phyloP scores from a whole-genome alignment of 2,113 vertebrate species.

The Cichladusa arquata region DNA sequence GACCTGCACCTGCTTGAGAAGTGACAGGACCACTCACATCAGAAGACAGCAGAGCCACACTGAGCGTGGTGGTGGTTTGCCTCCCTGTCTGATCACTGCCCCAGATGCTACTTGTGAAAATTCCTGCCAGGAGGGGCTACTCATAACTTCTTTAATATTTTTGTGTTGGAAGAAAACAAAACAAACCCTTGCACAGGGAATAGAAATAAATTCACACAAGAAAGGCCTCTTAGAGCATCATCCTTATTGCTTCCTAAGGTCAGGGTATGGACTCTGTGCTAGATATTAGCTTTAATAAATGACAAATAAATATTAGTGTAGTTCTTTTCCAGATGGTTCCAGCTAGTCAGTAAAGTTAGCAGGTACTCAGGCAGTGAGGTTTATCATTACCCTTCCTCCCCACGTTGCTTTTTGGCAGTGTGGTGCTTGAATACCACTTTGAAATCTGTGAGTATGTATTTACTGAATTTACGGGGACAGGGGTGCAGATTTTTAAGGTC shows the following conservation, averaged over 20 bases:
- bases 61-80: not conserved
- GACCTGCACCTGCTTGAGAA: constrained; percentile 23
- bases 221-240: not conserved
- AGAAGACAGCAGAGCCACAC: not conserved
- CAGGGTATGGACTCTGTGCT: not conserved
- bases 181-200: accelerated
- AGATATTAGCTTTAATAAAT: not conserved
- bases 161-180: not conserved
- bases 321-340: not conserved
- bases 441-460: not conserved
- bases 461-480: not conserved
- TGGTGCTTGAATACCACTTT: not conserved
- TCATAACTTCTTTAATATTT: not conserved
- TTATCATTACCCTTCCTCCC: accelerated
- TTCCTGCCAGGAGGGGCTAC: not conserved
- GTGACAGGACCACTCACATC: not conserved
- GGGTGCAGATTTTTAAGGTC: not conserved
- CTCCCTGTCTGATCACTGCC: not conserved
- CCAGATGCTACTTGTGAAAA: not conserved
- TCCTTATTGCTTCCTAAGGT: not conserved
- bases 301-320: not conserved
- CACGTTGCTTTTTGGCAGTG: not conserved
- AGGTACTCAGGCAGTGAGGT: not conserved
- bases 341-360: not conserved
- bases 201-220: not conserved